These are phyloP conservation scores for Tricholaema leucomelas DNA, from an alignment of 2,113 vertebrate genomes.

Conservation along the genomic window DNA sequence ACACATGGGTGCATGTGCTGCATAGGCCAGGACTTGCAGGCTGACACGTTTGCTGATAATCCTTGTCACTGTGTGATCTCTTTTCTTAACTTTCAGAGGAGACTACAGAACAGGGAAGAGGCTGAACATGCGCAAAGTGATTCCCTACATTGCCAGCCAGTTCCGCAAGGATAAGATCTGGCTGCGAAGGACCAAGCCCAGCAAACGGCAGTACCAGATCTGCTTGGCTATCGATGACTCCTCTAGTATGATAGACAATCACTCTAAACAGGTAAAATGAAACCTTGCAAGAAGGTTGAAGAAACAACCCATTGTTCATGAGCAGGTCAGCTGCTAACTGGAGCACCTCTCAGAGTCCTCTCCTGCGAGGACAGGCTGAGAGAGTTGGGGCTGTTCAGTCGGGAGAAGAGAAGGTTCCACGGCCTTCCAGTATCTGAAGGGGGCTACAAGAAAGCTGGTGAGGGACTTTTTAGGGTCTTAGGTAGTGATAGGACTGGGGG, in stretches of 20 bases:
- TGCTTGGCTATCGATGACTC: slow-evolving; percentile 97
- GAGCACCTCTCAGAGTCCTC: too few relatives aligned
- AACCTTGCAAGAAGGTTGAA: not conserved
- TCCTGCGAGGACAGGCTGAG: too few relatives aligned
- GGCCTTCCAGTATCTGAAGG: too few relatives aligned
- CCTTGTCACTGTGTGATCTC: not conserved
- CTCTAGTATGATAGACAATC: slow-evolving; percentile 97
- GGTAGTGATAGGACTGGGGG: too few relatives aligned
- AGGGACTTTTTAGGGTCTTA: too few relatives aligned
- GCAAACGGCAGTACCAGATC: slow-evolving; percentile 96
- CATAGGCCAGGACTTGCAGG: not conserved
- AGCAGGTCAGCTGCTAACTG: not conserved
- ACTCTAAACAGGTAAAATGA: slow-evolving; percentile 91
- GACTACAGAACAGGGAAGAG: slow-evolving; percentile 97
- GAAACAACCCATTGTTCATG: not conserved
- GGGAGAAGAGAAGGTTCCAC: too few relatives aligned
- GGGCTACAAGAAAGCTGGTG: too few relatives aligned
- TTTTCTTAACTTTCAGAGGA: slow-evolving; percentile 77
- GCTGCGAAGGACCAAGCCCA: slow-evolving; percentile 95
- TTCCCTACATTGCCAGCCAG: slow-evolving; percentile 96
- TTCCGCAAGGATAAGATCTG: slow-evolving; percentile 99
- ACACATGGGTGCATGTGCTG: not conserved
- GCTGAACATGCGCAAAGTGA: slow-evolving; percentile 97
- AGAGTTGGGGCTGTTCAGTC: too few relatives aligned
- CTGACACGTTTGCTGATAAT: not conserved